Conservation (phyloP, 2,797 vertebrate species). For the Pseudochromis fuscus region DNA sequence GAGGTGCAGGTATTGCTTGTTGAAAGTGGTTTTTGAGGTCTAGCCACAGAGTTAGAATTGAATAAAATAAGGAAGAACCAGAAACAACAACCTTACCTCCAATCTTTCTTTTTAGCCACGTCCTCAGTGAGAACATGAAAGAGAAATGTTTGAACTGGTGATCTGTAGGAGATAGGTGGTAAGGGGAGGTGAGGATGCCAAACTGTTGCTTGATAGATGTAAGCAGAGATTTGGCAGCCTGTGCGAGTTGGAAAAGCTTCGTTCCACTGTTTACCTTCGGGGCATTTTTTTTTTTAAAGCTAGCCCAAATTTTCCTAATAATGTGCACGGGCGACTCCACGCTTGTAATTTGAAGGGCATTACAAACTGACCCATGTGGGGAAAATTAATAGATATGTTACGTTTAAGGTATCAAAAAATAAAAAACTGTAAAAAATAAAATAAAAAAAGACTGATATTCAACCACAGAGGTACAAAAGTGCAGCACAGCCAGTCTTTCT, state of each 20-base stretch:
- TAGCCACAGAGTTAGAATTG: constrained; percentile 71
- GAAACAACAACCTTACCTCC: constrained; percentile 63
- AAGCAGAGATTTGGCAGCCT: constrained; percentile 52
- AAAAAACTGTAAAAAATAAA: constrained; percentile 14
- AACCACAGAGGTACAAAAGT: constrained; percentile 33
- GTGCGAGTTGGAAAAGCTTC: constrained; percentile 48
- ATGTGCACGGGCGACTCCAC: constrained; percentile 9
- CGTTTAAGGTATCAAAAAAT: constrained; percentile 30
- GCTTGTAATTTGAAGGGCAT: constrained; percentile 48
- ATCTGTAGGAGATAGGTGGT: constrained; percentile 57
- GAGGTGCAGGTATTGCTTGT: constrained; percentile 77
- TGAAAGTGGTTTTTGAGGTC: constrained; percentile 78
- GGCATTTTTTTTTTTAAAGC: constrained; percentile 40
- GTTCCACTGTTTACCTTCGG: constrained; percentile 56
- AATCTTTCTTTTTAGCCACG: constrained; percentile 54
- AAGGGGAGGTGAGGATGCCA: constrained; percentile 49
- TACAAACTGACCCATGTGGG: constrained; percentile 39
- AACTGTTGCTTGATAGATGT: constrained; percentile 66
- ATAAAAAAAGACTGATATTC: constrained; percentile 40
- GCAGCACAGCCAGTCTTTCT: constrained; percentile 27
- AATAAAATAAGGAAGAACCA: constrained; percentile 68
- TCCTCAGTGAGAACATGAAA: constrained; percentile 48
- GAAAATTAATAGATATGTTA: constrained; percentile 17
- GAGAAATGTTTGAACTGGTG: constrained; percentile 57
- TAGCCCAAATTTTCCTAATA: constrained; percentile 48